phyloP scores from a whole-genome alignment of 2,113 vertebrate genomes.

The Puma concolor region DNA sequence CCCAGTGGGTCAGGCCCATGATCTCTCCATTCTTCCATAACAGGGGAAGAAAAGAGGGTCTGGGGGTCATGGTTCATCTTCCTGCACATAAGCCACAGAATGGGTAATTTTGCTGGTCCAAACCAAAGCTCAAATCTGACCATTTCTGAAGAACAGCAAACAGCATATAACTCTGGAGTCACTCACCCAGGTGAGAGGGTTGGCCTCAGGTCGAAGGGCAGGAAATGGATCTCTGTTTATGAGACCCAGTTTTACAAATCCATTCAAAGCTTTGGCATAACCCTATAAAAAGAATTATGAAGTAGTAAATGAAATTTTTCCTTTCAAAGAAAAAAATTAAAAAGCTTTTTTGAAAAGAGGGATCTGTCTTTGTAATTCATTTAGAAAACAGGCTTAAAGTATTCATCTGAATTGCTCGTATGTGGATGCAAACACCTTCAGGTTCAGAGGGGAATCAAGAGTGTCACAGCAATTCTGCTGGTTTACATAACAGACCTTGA shows the following conservation, averaged over 20 bases:
- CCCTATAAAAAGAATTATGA: slow-evolving; percentile 87
- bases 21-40: not conserved
- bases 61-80: not conserved
- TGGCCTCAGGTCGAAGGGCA: slow-evolving; percentile 79
- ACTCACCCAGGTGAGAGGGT: slow-evolving; percentile 93
- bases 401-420: not conserved
- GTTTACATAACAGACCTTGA: not conserved
- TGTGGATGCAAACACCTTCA: not conserved
- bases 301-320: not conserved
- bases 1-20: not conserved
- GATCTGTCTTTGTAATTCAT: not conserved
- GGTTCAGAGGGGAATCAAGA: not conserved
- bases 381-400: not conserved
- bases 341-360: not conserved
- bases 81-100: not conserved
- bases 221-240: slow-evolving; percentile 91
- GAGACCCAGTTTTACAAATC: slow-evolving; percentile 94
- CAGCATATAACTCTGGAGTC: not conserved
- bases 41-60: not conserved
- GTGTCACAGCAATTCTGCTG: not conserved
- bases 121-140: not conserved
- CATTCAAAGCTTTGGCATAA: slow-evolving; percentile 90
- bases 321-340: not conserved
- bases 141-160: not conserved
- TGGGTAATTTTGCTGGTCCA: not conserved